phyloP scores from a whole-genome alignment of 2,888 invertebrate species.

The Drosophila cognata region DNA sequence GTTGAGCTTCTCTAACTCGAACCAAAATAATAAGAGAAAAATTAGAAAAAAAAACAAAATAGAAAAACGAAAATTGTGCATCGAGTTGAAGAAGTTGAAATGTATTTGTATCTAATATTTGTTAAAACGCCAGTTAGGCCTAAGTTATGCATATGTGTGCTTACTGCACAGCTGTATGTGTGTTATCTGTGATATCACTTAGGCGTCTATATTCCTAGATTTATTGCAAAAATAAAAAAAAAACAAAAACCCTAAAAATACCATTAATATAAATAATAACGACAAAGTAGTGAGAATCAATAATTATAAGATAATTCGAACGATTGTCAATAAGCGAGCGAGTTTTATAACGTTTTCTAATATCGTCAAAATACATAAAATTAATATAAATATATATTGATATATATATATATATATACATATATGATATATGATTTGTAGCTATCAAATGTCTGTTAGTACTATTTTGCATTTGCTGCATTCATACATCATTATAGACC shows the following conservation, averaged over 20 bases:
- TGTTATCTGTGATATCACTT: constrained; percentile 73
- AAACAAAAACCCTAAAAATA: constrained; percentile 19
- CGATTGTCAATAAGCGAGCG: constrained; percentile 48
- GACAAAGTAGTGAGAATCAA: constrained; percentile 22
- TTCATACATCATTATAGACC: constrained; percentile 20
- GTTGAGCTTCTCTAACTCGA: constrained; percentile 4
- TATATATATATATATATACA: constrained; percentile 29
- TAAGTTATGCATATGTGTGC: constrained; percentile 69
- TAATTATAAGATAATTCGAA: constrained; percentile 35
- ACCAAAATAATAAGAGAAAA: neutral
- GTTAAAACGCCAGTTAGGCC: constrained; percentile 60
- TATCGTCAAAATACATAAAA: constrained; percentile 39
- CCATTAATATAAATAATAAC: constrained; percentile 12
- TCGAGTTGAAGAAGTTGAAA: constrained; percentile 9
- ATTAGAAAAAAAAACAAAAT: too few relatives aligned
- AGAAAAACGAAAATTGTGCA: neutral
- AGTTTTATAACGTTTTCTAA: constrained; percentile 67
- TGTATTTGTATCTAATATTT: constrained; percentile 46
- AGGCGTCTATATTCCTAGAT: constrained; percentile 64
- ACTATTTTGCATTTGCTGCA: constrained; percentile 35
- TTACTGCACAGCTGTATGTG: constrained; percentile 26
- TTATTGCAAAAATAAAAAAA: constrained; percentile 22
- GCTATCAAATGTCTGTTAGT: constrained; percentile 37
- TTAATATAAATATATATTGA: constrained; percentile 22
- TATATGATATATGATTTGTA: constrained; percentile 44